These are phyloP conservation scores for Brenthis daphne DNA, from an alignment of 2,888 invertebrate species.

Conservation along the genomic window DNA sequence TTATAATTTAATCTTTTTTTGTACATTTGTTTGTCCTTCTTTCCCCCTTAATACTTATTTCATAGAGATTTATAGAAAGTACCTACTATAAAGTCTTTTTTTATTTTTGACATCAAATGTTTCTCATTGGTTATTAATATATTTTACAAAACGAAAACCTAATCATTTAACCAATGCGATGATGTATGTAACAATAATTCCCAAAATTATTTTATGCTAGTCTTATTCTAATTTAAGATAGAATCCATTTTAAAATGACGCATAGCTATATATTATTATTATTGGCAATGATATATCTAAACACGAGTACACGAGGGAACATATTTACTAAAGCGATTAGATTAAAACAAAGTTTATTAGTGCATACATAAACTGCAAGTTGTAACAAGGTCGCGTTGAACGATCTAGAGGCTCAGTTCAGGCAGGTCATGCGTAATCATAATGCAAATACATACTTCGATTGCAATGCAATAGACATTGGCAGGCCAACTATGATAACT, in stretches of 20 bases:
- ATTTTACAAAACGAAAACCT: too few relatives aligned
- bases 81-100: too few relatives aligned
- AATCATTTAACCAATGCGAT: too few relatives aligned
- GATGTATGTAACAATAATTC: too few relatives aligned
- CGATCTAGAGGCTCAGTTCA: conserved; percentile 38
- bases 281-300: background rate
- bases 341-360: conserved; percentile 33
- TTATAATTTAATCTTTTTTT: too few relatives aligned
- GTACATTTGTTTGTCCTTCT: too few relatives aligned
- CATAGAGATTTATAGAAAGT: too few relatives aligned
- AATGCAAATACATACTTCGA: conserved; percentile 35
- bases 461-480: conserved; percentile 19
- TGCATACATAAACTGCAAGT: conserved; percentile 30
- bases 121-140: too few relatives aligned
- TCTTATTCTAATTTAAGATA: too few relatives aligned
- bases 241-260: background rate
- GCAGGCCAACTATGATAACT: conserved; percentile 12
- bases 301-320: conserved; percentile 13
- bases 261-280: conserved; percentile 8
- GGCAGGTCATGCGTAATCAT: conserved; percentile 36
- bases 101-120: too few relatives aligned
- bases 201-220: too few relatives aligned
- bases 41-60: too few relatives aligned
- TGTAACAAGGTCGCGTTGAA: conserved; percentile 31
- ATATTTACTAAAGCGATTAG: conserved; percentile 13